Conservation (phyloP, 2,797 vertebrate genomes). For the Acomys russatus region DNA sequence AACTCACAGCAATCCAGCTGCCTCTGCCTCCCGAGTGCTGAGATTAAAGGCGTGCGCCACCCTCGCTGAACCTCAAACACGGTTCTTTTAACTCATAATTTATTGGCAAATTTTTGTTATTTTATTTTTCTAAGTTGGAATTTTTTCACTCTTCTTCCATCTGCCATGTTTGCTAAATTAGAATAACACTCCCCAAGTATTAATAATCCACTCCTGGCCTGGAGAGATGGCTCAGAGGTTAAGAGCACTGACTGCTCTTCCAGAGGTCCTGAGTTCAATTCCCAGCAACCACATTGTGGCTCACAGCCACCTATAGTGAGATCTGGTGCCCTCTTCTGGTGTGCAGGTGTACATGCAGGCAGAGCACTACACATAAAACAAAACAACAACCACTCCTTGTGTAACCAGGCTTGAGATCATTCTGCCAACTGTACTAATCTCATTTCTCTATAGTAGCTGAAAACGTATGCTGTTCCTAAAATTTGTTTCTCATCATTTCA, state of each 20-base stretch:
- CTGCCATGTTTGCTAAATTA: not conserved
- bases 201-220: not conserved
- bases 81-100: not conserved
- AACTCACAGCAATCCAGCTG: too few relatives aligned
- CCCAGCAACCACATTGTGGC: too few relatives aligned
- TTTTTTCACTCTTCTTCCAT: not conserved
- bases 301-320: too few relatives aligned
- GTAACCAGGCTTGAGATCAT: not conserved
- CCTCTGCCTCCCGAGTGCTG: too few relatives aligned
- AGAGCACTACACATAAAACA: too few relatives aligned
- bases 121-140: not conserved
- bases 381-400: not conserved
- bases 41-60: too few relatives aligned
- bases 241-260: too few relatives aligned
- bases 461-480: not conserved
- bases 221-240: too few relatives aligned
- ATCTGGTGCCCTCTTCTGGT: too few relatives aligned
- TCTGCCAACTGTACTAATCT: not conserved
- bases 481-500: not conserved
- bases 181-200: not conserved
- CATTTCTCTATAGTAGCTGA: conserved; percentile 37
- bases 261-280: too few relatives aligned
- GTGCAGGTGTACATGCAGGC: too few relatives aligned
- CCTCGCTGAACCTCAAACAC: not conserved
- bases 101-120: conserved; percentile 18